Evolutionary conservation across 1,140 invertebrate genomes (phyloP).

Genomic region (Lucilia sericata): DNA sequence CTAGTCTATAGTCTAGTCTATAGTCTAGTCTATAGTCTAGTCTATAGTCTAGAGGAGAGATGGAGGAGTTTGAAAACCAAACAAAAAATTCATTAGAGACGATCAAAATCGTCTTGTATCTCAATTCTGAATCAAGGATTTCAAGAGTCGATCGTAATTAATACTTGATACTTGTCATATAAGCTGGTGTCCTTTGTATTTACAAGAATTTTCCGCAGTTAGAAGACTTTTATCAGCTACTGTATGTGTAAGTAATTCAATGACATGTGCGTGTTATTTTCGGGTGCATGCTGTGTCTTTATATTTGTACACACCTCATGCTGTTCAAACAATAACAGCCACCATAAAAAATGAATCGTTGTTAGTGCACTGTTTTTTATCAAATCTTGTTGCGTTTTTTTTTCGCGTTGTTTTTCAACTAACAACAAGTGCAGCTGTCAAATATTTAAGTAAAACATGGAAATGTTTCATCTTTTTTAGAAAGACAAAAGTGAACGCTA

Average conservation of each 20-base stretch:
- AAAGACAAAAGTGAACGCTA: no score
- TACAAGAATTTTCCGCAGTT: neutral
- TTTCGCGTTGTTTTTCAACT: neutral
- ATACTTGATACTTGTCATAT: no score
- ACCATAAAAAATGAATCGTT: neutral
- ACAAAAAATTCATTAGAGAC: no score
- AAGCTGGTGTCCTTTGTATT: no score
- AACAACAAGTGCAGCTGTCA: conserved; percentile 43
- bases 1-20: no score
- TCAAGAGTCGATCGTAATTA: no score
- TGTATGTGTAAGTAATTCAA: conserved; percentile 2
- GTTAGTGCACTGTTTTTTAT: conserved; percentile 22
- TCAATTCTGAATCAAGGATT: no score
- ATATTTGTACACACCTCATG: conserved; percentile 34
- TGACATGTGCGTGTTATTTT: conserved; percentile 42
- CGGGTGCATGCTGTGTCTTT: conserved; percentile 33
- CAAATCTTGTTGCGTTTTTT: conserved; percentile 3
- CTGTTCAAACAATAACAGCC: conserved; percentile 41
- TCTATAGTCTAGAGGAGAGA: no score
- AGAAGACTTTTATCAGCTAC: neutral
- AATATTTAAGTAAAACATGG: conserved; percentile 40
- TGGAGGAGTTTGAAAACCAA: no score
- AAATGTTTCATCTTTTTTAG: conserved; percentile 27
- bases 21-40: no score
- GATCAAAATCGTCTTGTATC: no score